phyloP scores from a whole-genome alignment of 2,113 vertebrate genomes.

The Hiodon tergisus region DNA sequence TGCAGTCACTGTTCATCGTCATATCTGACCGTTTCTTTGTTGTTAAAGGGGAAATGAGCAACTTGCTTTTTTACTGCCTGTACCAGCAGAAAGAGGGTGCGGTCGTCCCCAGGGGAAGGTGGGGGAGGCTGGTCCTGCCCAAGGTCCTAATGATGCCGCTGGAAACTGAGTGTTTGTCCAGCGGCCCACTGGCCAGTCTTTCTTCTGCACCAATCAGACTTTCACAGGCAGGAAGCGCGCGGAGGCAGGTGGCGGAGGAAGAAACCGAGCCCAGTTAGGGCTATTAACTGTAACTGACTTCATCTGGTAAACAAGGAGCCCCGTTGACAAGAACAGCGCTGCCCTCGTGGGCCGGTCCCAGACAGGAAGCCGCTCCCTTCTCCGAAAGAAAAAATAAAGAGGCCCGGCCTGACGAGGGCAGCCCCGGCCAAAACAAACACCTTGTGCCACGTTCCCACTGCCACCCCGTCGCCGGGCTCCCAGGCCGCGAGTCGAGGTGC shows the following conservation, averaged over 20 bases:
- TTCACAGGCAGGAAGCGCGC: constrained; percentile 4
- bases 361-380: constrained; percentile 64
- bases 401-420: constrained; percentile 41
- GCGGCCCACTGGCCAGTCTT: too few relatives aligned
- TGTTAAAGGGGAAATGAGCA: too few relatives aligned
- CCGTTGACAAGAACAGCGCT: constrained; percentile 51
- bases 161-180: too few relatives aligned
- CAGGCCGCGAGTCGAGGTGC: not conserved
- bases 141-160: too few relatives aligned
- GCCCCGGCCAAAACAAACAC: constrained; percentile 55
- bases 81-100: too few relatives aligned
- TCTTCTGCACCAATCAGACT: not conserved
- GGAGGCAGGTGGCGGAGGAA: constrained; percentile 10
- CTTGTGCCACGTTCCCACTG: not conserved
- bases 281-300: constrained; percentile 34
- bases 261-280: not conserved
- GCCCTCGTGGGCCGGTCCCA: constrained; percentile 40
- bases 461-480: not conserved
- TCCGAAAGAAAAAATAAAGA: constrained; percentile 52
- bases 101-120: not conserved
- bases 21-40: too few relatives aligned
- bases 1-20: too few relatives aligned
- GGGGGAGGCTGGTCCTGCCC: not conserved
- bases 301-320: constrained; percentile 27
- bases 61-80: too few relatives aligned